Evolutionary conservation across 2,888 invertebrate species (phyloP).

Genomic region (Drosophila maculinotata): DNA sequence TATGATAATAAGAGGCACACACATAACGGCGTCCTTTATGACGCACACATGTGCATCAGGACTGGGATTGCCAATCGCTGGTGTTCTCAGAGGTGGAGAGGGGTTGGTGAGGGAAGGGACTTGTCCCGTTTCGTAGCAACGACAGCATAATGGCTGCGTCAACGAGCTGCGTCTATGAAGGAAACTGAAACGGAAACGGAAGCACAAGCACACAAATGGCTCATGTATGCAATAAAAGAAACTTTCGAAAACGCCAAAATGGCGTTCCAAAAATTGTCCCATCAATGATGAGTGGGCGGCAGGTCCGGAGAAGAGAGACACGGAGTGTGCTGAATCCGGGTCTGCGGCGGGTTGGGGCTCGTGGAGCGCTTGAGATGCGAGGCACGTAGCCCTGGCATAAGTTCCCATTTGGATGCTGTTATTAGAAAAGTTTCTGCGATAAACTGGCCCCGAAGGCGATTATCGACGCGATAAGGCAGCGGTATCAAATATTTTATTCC

Average conservation of each 20-base stretch:
- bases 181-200: constrained; percentile 61
- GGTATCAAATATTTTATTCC: constrained; percentile 59
- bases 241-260: constrained; percentile 80
- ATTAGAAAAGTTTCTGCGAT: constrained; percentile 76
- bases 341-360: constrained; percentile 5
- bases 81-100: neutral
- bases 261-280: constrained; percentile 78
- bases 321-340: neutral
- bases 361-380: constrained; percentile 61
- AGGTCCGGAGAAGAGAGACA: neutral
- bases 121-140: constrained; percentile 59
- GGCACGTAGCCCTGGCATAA: constrained; percentile 74
- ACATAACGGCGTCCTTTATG: constrained; percentile 75
- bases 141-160: constrained; percentile 75
- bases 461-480: constrained; percentile 67
- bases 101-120: constrained; percentile 12
- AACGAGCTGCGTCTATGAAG: constrained; percentile 72
- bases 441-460: constrained; percentile 75
- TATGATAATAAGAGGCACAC: constrained; percentile 80
- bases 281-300: constrained; percentile 59
- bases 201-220: constrained; percentile 78
- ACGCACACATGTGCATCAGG: constrained; percentile 66
- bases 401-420: constrained; percentile 80
- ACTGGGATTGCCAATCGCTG: constrained; percentile 20
- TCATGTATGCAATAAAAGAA: constrained; percentile 83